A percentile compares a stretch with the other conserved stretches of the same genome.
Conservation (phyloP, 1,140 invertebrate species). For the Bombus pascuorum region DNA sequence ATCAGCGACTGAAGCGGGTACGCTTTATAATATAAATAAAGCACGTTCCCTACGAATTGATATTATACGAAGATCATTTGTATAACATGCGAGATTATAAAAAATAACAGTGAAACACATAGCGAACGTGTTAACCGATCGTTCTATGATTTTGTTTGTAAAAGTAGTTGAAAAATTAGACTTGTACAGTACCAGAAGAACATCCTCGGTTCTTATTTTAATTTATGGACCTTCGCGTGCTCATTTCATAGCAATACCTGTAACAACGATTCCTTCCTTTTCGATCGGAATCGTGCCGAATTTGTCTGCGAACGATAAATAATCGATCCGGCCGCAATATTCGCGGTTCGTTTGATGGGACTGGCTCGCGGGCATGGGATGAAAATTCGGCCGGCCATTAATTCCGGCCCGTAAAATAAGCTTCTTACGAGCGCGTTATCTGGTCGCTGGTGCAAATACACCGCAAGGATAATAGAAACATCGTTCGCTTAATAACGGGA, state of each 20-base stretch:
- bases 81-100: no score
- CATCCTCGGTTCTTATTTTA: background rate
- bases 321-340: background rate
- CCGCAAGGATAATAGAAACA: slow-evolving; percentile 53
- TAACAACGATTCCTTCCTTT: no score
- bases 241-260: background rate
- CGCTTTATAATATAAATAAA: background rate
- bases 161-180: no score
- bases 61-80: no score
- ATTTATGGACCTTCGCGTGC: background rate
- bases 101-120: no score
- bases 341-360: background rate
- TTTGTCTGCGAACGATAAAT: background rate
- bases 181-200: background rate
- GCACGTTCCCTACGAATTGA: background rate
- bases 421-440: slow-evolving; percentile 45
- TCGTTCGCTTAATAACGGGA: slow-evolving; percentile 48
- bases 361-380: background rate
- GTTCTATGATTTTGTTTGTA: no score
- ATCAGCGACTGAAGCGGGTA: background rate
- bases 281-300: background rate
- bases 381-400: slow-evolving; percentile 31
- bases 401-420: slow-evolving; percentile 33
- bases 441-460: slow-evolving; percentile 31
- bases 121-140: no score